Base-by-base conservation (phyloP, 2,888 invertebrate species). In the Tubulanus polymorphus region DNA sequence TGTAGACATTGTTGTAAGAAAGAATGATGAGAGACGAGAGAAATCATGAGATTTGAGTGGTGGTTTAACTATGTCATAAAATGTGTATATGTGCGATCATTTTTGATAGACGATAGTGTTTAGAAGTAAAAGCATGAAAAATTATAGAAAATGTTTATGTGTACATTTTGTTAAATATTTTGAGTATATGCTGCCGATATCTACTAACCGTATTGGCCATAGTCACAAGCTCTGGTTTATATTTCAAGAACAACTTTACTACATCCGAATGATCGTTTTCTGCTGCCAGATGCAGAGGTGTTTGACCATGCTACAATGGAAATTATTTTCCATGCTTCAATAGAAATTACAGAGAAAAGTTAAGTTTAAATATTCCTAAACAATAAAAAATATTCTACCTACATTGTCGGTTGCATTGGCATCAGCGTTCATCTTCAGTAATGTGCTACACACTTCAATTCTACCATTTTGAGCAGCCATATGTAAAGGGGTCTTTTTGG, bases 251-350 rank as follows among this genome's bases (percentile, higher is more conserved):
- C 64, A 99, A 83, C 80, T 97, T 96, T 46, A 94, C 95, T 25
- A 99, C 97, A 83, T 96, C 95, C 23, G 96, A 93, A 79, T 90
- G 93, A 79, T 99, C 97, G 79, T 97, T 96, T 84, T 96, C 93
- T 53, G 95, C 95, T 1, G 96, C 96, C 51, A 94, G 89, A 76
- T 97, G 95, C 55, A 97, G 90, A 1, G 96, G 95, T 71, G 95
- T 96, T 79, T 96, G 95, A 0, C 95, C 95, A 74, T 90, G 74
- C 76, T 82, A 63, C 28, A 62, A 60, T 55, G 23, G 35, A 49
- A n/a, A 58, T 23, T 3, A 10, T 26, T 12, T 45, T 45, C 20
- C 20, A 45, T n/a, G 15, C 10, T 32, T n/a, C n/a, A n/a, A n/a
- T n/a, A n/a, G n/a, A n/a, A n/a, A n/a, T n/a, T n/a, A n/a, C n/a